These are phyloP conservation scores for Fragum sueziense DNA, from an alignment of 2,888 invertebrate genomes.

Conservation along the genomic window DNA sequence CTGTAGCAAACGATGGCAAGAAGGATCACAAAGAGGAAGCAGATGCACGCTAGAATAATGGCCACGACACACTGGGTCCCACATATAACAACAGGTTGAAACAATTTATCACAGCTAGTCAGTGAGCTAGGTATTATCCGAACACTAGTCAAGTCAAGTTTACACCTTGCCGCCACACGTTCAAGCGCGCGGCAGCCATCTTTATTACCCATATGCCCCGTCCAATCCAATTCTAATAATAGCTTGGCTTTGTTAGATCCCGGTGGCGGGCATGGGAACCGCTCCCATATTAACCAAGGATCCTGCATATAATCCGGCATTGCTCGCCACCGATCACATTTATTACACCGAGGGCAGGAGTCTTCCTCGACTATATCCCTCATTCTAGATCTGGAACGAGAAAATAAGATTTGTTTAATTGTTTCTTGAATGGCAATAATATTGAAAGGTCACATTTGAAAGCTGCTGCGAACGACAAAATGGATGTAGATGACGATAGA, in stretches of 20 bases:
- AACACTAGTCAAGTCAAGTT: conserved; percentile 52
- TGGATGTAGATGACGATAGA: too few relatives aligned
- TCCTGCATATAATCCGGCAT: conserved; percentile 56
- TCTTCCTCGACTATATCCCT: conserved; percentile 40
- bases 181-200: conserved; percentile 56
- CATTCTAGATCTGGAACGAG: conserved; percentile 44
- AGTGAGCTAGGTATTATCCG: conserved; percentile 34
- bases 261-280: conserved; percentile 61
- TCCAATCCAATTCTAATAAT: conserved; percentile 59
- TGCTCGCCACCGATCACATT: conserved; percentile 56
- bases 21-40: conserved; percentile 53
- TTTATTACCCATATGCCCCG: conserved; percentile 46
- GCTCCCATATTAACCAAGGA: conserved; percentile 57
- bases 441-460: too few relatives aligned
- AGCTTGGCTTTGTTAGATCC: conserved; percentile 48
- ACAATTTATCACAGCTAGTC: conserved; percentile 55
- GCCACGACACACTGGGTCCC: conserved; percentile 61
- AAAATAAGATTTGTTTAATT: too few relatives aligned
- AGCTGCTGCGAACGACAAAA: too few relatives aligned
- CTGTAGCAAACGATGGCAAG: conserved; percentile 57
- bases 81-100: conserved; percentile 45
- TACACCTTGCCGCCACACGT: conserved; percentile 55
- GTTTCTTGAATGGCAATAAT: too few relatives aligned
- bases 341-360: conserved; percentile 57
- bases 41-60: conserved; percentile 57